phyloP scores from a whole-genome alignment of 2,797 vertebrate genomes.

The Pristis pectinata region DNA sequence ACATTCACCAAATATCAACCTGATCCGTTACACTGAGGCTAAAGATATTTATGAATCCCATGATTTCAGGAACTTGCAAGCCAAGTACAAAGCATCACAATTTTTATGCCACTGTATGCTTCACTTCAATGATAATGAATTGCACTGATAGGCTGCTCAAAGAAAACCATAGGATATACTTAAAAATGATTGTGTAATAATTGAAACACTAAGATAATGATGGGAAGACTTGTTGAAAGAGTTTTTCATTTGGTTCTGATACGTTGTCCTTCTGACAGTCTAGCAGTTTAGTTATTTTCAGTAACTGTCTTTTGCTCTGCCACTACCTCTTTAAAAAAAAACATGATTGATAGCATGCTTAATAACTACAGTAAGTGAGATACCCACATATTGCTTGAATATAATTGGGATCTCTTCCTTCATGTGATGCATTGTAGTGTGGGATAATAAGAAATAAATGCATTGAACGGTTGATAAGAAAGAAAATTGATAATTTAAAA shows the following conservation, averaged over 20 bases:
- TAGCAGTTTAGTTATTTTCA: not conserved
- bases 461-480: not conserved
- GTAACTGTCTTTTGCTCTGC: not conserved
- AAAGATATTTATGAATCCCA: not conserved
- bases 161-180: not conserved
- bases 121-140: not conserved
- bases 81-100: not conserved
- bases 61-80: not conserved
- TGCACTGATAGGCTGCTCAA: not conserved
- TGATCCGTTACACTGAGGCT: too few species aligned
- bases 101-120: not conserved
- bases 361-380: not conserved
- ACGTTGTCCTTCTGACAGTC: not conserved
- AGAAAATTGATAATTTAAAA: not conserved
- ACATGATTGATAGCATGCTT: not conserved
- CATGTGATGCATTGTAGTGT: not conserved
- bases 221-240: too few species aligned
- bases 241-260: too few species aligned
- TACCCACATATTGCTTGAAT: not conserved
- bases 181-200: too few species aligned
- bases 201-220: too few species aligned
- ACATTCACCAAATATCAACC: too few species aligned
- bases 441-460: not conserved
- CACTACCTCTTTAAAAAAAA: not conserved
- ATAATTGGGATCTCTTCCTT: not conserved